A percentile compares a stretch with the other conserved stretches of the same genome.
phyloP scores from a whole-genome alignment of 2,888 invertebrate species.

The Plebejus melissa region DNA sequence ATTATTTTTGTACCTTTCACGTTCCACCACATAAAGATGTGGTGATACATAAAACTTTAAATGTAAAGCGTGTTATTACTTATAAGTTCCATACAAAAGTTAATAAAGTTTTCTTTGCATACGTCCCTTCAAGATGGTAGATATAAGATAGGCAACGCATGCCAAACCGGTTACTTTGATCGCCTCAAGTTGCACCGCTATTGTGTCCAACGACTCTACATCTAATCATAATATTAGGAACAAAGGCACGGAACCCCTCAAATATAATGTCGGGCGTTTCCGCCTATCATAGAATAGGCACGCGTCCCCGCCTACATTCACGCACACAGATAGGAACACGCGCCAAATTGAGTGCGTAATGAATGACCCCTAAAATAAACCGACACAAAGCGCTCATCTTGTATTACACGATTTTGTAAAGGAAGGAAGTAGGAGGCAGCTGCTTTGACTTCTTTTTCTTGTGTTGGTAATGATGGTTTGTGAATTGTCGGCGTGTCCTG shows the following conservation, averaged over 20 bases:
- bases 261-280: conserved; percentile 39
- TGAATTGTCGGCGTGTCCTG: conserved; percentile 69
- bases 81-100: not conserved
- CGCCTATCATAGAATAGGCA: conserved; percentile 44
- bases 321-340: conserved; percentile 70
- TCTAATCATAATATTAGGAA: conserved; percentile 26
- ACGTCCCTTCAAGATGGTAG: not conserved
- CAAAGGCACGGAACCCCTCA: conserved; percentile 27
- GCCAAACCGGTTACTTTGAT: conserved; percentile 15
- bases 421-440: conserved; percentile 76
- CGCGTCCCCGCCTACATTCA: conserved; percentile 44
- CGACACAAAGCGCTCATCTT: conserved; percentile 65
- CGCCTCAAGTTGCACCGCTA: not conserved
- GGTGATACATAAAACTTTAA: too few relatives aligned
- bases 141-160: not conserved
- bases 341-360: conserved; percentile 72
- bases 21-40: too few relatives aligned
- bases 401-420: conserved; percentile 72
- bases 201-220: conserved; percentile 11
- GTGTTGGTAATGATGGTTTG: conserved; percentile 71
- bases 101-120: not conserved
- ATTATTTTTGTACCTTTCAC: not conserved
- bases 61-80: not conserved
- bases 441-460: conserved; percentile 68
- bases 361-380: conserved; percentile 73